Evolutionary conservation across 2,888 invertebrate genomes (phyloP), one percentile per base, ranked within the genome.

Genomic region (Cerceris ruficornis): DNA sequence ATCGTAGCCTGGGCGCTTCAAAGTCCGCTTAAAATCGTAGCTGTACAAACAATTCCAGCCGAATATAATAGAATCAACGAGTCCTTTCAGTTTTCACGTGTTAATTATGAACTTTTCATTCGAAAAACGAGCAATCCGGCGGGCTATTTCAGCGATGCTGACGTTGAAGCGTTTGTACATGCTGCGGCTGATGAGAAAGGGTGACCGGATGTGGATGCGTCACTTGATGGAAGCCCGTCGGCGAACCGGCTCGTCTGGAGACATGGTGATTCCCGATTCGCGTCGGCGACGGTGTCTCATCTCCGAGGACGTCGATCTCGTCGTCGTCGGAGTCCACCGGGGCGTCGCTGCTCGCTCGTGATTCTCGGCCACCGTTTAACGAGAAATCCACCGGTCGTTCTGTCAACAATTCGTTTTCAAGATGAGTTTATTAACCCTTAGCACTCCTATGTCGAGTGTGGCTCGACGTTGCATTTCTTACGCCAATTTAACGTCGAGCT

Each of bases 311-410:
- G 84, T 92, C 92, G 83, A 92, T 92, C 77, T 92, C 92, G 85
- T 91, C 92, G 28, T 87, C 87, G 73, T 92, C 92, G 55, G 92
- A 90, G 69, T 91, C 90, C 28, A 84, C 82, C 7, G 78, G 75
- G 15, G 89, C 86, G 80, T 91, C 92, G 82, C 91, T 92, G 70
- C 90, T 91, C 70, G 89, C 91, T 17, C 91, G 90, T 2, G 91
- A 91, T 69, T 91, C 91, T 50, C 91, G 86, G 1, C 91, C 91
- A 65, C 90, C 89, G 71, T 81, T 88, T 69, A 91, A 61, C 6
- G 91, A 91, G 73, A 91, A 91, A 75, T 92, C 92, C 74, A 92
- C 91, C 4, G 92, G 92, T 70, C 92, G 86, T 78, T 92, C 92
- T 91, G 86, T 14, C 41, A 80, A 78, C 73, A 84, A 59, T 17